phyloP scores from a whole-genome alignment of 2,888 invertebrate genomes.

The Drosophila prolongata region DNA sequence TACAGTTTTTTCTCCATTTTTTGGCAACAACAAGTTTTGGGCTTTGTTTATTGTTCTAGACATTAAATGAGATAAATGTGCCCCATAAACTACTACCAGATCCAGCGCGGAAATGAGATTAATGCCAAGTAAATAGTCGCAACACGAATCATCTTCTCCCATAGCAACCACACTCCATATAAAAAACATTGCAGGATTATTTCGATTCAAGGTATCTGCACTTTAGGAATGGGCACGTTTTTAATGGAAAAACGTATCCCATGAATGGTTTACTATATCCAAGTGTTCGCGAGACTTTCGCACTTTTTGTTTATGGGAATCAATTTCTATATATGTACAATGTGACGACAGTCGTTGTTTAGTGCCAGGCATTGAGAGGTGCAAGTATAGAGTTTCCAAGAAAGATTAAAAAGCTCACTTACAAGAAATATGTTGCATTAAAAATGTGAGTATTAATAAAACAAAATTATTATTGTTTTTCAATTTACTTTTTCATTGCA shows the following conservation, averaged over 20 bases:
- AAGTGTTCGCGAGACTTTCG: slow-evolving; percentile 16
- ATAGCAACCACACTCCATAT: background rate
- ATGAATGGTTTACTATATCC: slow-evolving; percentile 6
- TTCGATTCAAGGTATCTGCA: background rate
- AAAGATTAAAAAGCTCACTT: background rate
- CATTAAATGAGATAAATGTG: slow-evolving; percentile 47
- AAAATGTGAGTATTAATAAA: background rate
- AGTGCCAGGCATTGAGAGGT: slow-evolving; percentile 17
- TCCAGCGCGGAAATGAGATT: slow-evolving; percentile 14
- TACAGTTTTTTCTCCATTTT: slow-evolving; percentile 9
- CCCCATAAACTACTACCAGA: slow-evolving; percentile 37
- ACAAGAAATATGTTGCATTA: background rate
- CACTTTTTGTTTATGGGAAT: slow-evolving; percentile 24
- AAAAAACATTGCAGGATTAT: background rate
- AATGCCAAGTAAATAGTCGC: slow-evolving; percentile 36
- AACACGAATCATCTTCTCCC: background rate
- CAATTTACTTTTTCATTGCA: too few species aligned
- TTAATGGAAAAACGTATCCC: slow-evolving; percentile 7
- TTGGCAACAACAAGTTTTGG: slow-evolving; percentile 28
- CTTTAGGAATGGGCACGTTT: background rate
- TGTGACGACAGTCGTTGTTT: slow-evolving; percentile 1
- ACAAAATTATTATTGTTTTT: too few species aligned
- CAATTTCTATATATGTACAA: slow-evolving; percentile 6
- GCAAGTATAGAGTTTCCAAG: background rate
- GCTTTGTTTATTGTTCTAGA: slow-evolving; percentile 51